phyloP scores from a whole-genome alignment of 2,888 invertebrate genomes.

The Choristoneura rosaceana region DNA sequence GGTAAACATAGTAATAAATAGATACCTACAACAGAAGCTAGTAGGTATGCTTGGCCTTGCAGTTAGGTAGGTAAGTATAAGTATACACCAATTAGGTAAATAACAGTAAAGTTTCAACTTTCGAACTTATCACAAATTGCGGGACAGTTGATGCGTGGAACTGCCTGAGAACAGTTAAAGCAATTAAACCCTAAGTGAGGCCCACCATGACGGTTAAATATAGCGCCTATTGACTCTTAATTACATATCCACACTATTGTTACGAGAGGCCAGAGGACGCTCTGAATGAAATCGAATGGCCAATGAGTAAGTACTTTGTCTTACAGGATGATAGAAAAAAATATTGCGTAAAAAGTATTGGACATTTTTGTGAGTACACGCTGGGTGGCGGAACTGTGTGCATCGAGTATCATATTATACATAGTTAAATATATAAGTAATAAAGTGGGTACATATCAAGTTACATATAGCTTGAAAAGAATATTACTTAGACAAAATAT shows the following conservation, averaged over 20 bases:
- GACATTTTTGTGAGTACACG: too few relatives aligned
- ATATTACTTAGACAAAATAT: too few relatives aligned
- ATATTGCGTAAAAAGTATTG: too few relatives aligned
- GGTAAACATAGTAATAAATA: too few relatives aligned
- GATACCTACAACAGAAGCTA: too few relatives aligned
- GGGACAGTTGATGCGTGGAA: conserved; percentile 1
- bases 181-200: conserved; percentile 26
- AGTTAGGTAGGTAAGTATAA: neutral
- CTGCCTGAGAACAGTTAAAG: conserved; percentile 2
- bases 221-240: conserved; percentile 18
- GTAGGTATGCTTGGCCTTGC: too few relatives aligned
- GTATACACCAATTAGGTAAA: too few relatives aligned
- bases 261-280: conserved; percentile 18
- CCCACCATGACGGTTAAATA: conserved; percentile 8
- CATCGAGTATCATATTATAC: too few relatives aligned
- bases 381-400: too few relatives aligned
- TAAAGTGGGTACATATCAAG: too few relatives aligned
- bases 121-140: neutral
- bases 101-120: neutral
- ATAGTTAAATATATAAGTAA: too few relatives aligned
- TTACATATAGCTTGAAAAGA: too few relatives aligned
- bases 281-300: conserved; percentile 9
- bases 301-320: neutral
- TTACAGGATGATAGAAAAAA: neutral
- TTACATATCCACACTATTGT: conserved; percentile 18